These are phyloP conservation scores for Dinothrombium tinctorium DNA, from an alignment of 1,140 invertebrate genomes.

Conservation along the genomic window DNA sequence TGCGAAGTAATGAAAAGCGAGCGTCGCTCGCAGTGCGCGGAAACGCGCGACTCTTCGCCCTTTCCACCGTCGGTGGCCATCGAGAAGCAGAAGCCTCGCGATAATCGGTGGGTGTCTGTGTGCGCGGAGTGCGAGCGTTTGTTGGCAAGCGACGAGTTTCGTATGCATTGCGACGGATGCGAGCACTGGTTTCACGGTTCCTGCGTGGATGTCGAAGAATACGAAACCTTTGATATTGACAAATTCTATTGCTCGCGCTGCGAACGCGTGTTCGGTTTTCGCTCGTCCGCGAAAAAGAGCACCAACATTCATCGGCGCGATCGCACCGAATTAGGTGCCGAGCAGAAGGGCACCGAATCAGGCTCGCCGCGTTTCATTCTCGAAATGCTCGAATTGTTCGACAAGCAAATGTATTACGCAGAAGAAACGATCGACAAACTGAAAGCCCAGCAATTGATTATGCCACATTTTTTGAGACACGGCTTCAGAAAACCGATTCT, in stretches of 20 bases:
- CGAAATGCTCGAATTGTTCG: constrained; percentile 27
- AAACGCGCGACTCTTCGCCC: too few species aligned
- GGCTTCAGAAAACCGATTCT: constrained; percentile 48
- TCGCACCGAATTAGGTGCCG: constrained; percentile 1
- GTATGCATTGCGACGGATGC: constrained; percentile 20
- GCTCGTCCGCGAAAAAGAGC: background rate
- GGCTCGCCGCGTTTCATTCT: constrained; percentile 59
- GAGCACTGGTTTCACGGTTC: constrained; percentile 22
- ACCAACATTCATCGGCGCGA: constrained; percentile 8
- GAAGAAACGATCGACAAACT: constrained; percentile 34
- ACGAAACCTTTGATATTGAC: constrained; percentile 5
- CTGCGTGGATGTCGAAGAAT: constrained; percentile 20
- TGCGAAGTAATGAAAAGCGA: too few species aligned
- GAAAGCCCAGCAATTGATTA: constrained; percentile 37
- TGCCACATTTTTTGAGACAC: constrained; percentile 34
- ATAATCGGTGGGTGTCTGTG: too few species aligned
- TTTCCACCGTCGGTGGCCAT: too few species aligned
- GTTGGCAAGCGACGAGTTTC: too few species aligned
- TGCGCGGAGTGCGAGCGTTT: too few species aligned
- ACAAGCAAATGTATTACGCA: constrained; percentile 22
- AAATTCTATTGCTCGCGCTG: constrained; percentile 7
- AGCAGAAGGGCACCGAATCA: constrained; percentile 30
- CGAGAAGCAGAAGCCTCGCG: too few species aligned
- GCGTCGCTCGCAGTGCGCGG: too few species aligned
- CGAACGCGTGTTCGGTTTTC: background rate